Base-by-base conservation (phyloP, 2,113 vertebrate species). In the Candoia aspera region DNA sequence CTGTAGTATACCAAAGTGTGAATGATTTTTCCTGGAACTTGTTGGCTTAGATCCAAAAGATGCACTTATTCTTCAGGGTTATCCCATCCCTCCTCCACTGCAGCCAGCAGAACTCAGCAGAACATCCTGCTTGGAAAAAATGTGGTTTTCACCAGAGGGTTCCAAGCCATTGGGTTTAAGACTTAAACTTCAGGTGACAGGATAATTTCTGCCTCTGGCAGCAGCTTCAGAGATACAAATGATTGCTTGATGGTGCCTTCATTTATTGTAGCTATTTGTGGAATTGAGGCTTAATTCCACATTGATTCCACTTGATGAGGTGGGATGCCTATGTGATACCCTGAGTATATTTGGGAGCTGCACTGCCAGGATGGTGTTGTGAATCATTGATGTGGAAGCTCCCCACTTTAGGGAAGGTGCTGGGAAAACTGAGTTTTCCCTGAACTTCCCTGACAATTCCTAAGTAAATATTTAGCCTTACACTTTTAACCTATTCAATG, bases 1-100 rank as follows among this genome's bases (percentile, higher is more conserved):
- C 24, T 0, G 9, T 54, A 1, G 15, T 6, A 60, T 90, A 29
- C 10, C 17, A 8, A 10, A n/a, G 42, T 90, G 85, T 0, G 0
- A 0, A 8, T 0, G 0, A 24, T 55, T 17, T 57, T 68, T 68
- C 10, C 26, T 64, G 1, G 0, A 24, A 13, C 13, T 42, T 33
- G 29, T 13, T 26, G 13, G 8, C 2, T 13, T 12, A 19, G 8
- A 29, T 46, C 37, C 84, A 2, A 60, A n/a, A 1, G 91, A 46
- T 23, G 55, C 15, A 42, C 23, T 23, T 60, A 24, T 37, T 24
- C 10, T 42, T 23, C 58, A 26, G 10, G 46, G 2, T 62, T 9
- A 62, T 49, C 10, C 60, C 60, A 29, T 46, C 24, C 42, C 37
- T 62, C 26, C 23, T 88, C 6, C 17, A 2, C 37, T 29, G 37